Conservation (phyloP, 2,888 invertebrate species). For the Eupithecia insigniata region DNA sequence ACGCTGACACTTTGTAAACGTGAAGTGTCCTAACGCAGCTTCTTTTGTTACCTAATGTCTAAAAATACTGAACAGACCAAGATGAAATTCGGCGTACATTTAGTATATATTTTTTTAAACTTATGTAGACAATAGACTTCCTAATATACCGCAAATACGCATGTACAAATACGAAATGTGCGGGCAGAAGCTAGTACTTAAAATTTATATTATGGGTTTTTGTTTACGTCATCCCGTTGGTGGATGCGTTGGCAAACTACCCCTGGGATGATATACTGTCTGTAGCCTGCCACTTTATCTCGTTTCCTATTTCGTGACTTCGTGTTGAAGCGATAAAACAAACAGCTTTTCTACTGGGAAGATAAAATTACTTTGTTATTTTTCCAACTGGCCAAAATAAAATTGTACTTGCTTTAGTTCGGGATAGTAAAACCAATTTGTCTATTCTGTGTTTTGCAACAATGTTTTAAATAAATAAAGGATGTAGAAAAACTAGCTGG, state of each 20-base stretch:
- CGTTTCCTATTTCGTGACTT: background rate
- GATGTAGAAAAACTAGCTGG: background rate
- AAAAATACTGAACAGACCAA: too few relatives aligned
- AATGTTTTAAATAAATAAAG: background rate
- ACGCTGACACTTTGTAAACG: too few relatives aligned
- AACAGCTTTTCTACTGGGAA: slow-evolving; percentile 1
- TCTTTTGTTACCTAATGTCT: too few relatives aligned
- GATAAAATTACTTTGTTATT: background rate
- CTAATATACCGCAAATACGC: too few relatives aligned
- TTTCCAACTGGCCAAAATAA: background rate
- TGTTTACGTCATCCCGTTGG: background rate
- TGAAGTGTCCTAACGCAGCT: too few relatives aligned
- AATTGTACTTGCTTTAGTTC: background rate
- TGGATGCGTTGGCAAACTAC: background rate
- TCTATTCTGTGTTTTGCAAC: background rate
- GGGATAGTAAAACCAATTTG: background rate
- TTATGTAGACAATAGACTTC: too few relatives aligned
- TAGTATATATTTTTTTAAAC: too few relatives aligned
- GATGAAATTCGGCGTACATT: too few relatives aligned
- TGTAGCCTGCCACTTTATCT: background rate
- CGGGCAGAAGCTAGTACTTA: too few relatives aligned
- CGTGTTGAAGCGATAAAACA: background rate
- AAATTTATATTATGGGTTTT: background rate
- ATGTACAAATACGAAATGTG: too few relatives aligned
- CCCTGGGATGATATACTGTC: slow-evolving; percentile 1